Evolutionary conservation across 2,113 vertebrate species (phyloP).

Genomic region (Phoenicopterus ruber): DNA sequence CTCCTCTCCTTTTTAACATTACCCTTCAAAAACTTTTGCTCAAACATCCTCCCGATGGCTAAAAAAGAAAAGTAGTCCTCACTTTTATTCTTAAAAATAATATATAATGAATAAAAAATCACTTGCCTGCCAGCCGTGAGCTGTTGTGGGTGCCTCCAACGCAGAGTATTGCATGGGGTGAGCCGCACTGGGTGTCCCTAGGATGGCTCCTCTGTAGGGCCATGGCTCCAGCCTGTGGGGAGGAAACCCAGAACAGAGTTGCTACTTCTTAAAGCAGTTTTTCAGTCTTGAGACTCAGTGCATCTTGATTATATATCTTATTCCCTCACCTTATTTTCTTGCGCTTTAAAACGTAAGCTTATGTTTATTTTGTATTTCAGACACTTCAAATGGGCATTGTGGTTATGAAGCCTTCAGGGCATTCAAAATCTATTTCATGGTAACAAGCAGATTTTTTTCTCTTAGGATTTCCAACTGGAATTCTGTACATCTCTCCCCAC

Average conservation of each 20-base stretch:
- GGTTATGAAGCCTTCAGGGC: slow-evolving; percentile 40
- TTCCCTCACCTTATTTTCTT: background rate
- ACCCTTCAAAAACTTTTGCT: background rate
- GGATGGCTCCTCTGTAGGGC: background rate
- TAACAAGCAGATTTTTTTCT: slow-evolving; percentile 33
- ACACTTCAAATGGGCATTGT: slow-evolving; percentile 4
- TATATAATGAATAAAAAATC: background rate
- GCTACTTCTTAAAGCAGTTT: background rate
- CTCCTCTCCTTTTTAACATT: background rate
- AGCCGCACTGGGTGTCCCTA: background rate
- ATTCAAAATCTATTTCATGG: slow-evolving; percentile 50
- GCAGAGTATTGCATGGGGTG: background rate
- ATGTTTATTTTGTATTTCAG: slow-evolving; percentile 33
- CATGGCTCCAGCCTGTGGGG: background rate
- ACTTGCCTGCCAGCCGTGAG: background rate
- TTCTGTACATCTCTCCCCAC: slow-evolving; percentile 7
- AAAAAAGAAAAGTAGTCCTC: background rate
- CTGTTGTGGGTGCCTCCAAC: too few species aligned
- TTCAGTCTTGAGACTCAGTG: slow-evolving; percentile 2
- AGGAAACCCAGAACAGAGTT: background rate
- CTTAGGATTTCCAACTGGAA: slow-evolving; percentile 45
- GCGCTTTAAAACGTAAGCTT: background rate
- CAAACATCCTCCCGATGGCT: background rate
- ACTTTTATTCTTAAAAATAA: background rate
- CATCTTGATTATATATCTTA: slow-evolving; percentile 6